Conservation (phyloP, 2,888 invertebrate species). For the Lithodes maja region DNA sequence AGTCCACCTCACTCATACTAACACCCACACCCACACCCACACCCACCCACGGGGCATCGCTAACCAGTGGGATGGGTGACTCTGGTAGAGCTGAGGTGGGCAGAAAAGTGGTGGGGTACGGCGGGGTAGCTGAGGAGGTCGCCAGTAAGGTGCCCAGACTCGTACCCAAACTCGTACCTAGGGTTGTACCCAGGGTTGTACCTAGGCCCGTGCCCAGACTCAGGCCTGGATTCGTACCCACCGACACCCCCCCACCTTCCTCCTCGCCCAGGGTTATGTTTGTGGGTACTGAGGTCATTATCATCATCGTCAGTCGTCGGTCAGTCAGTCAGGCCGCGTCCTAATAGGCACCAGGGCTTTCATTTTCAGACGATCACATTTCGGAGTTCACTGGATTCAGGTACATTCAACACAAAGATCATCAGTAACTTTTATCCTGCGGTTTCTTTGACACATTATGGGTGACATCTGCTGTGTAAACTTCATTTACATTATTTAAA, state of each 20-base stretch:
- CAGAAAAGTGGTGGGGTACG: background rate
- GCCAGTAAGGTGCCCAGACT: background rate
- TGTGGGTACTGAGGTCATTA: slow-evolving; percentile 22
- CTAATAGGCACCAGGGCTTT: background rate
- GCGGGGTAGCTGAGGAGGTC: background rate
- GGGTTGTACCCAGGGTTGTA: too few relatives aligned
- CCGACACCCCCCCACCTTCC: background rate
- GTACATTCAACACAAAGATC: background rate
- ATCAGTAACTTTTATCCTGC: background rate
- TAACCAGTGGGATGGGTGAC: background rate
- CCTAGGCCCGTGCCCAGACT: too few relatives aligned
- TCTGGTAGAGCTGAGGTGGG: background rate
- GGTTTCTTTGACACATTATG: background rate
- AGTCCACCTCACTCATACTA: background rate
- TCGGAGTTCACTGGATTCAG: background rate
- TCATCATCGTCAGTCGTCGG: background rate
- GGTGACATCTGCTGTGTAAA: too few relatives aligned
- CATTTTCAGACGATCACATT: background rate
- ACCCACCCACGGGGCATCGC: slow-evolving; percentile 24
- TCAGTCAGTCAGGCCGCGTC: background rate
- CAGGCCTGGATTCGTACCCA: background rate
- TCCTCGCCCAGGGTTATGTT: slow-evolving; percentile 23
- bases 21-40: slow-evolving; percentile 33
- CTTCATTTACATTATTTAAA: background rate
- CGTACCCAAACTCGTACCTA: too few relatives aligned